Conservation (phyloP, 2,888 invertebrate species). For the Griposia aprilina region DNA sequence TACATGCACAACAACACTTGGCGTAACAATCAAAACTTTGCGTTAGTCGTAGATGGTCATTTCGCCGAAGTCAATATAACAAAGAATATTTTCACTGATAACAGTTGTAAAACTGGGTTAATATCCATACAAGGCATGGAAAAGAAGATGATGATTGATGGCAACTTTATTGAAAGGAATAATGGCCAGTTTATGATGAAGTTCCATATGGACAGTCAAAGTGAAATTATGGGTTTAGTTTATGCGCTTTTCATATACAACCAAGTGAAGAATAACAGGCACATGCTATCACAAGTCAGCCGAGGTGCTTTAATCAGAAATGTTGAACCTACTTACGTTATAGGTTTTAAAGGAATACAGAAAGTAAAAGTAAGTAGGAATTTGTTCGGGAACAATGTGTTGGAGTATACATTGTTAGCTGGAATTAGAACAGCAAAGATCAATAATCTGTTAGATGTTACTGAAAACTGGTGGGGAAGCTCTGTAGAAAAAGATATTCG, state of each 20-base stretch:
- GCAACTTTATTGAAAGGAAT: conserved; percentile 95
- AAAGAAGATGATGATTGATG: conserved; percentile 96
- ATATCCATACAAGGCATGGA: conserved; percentile 98
- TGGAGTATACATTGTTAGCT: conserved; percentile 97
- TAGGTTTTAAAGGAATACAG: conserved; percentile 98
- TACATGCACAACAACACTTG: conserved; percentile 97
- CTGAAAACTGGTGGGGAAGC: conserved; percentile 99
- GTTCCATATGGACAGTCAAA: conserved; percentile 97
- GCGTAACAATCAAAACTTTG: conserved; percentile 96
- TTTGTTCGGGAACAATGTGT: conserved; percentile 94
- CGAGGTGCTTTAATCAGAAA: conserved; percentile 81
- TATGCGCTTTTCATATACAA: conserved; percentile 95
- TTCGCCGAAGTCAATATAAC: conserved; percentile 97
- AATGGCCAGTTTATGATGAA: conserved; percentile 96
- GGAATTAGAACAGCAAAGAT: conserved; percentile 97
- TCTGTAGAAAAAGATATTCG: conserved; percentile 93
- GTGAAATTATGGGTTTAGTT: conserved; percentile 96
- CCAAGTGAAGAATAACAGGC: conserved; percentile 93
- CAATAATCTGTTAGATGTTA: conserved; percentile 96
- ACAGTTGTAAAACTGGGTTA: conserved; percentile 95
- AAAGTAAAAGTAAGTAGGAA: conserved; percentile 97
- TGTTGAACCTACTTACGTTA: conserved; percentile 94
- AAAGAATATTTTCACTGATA: conserved; percentile 95
- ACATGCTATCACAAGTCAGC: conserved; percentile 78
- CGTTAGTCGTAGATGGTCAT: conserved; percentile 97